Conservation (phyloP, 2,113 vertebrate genomes). For the Eudorcas thomsonii region DNA sequence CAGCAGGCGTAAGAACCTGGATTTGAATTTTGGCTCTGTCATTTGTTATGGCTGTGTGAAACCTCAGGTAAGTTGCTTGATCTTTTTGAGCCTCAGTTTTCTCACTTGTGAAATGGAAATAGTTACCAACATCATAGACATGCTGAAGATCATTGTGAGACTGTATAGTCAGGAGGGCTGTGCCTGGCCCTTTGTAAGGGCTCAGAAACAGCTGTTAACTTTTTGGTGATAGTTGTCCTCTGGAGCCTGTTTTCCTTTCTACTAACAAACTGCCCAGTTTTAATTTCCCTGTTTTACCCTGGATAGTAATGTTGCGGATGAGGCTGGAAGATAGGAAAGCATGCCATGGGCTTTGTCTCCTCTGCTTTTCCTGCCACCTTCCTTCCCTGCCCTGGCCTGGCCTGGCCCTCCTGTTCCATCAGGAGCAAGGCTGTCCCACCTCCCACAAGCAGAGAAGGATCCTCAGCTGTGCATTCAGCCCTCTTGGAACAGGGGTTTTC, state of each 20-base stretch:
- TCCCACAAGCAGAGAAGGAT: not conserved
- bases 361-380: no score
- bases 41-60: not conserved
- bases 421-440: no score
- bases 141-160: not conserved
- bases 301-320: not conserved
- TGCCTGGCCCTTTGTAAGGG: not conserved
- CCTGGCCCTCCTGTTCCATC: not conserved
- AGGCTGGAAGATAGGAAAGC: not conserved
- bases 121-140: not conserved
- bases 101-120: not conserved
- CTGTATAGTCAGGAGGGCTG: not conserved
- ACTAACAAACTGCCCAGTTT: not conserved
- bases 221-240: not conserved
- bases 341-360: not conserved
- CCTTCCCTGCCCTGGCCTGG: not conserved
- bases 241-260: not conserved
- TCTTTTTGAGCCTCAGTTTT: not conserved
- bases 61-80: not conserved
- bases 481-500: not conserved
- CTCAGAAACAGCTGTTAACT: not conserved
- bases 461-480: not conserved
- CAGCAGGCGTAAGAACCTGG: not conserved
- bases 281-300: not conserved
- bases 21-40: not conserved